A percentile compares a stretch with the other conserved stretches of the same genome.
These are phyloP conservation scores for Adineta ricciae DNA, from an alignment of 2,888 invertebrate species.

Conservation along the genomic window DNA sequence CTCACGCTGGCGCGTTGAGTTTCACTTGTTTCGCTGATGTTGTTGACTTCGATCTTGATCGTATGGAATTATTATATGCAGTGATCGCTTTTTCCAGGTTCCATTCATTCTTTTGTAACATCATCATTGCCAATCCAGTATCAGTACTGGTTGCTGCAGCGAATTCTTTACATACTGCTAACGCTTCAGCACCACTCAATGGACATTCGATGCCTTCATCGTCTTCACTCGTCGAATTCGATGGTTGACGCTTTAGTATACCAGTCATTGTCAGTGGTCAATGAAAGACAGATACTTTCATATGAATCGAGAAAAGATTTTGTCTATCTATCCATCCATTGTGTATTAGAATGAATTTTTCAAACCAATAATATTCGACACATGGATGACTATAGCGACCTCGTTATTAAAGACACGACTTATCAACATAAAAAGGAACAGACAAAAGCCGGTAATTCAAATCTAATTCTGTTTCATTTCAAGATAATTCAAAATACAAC, in stretches of 20 bases:
- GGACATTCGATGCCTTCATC: constrained; percentile 37
- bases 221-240: background rate
- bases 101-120: constrained; percentile 55
- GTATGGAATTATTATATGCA: constrained; percentile 45
- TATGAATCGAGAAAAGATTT: too few relatives aligned
- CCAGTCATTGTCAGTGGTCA: background rate
- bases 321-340: background rate
- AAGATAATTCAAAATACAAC: too few relatives aligned
- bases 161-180: constrained; percentile 51
- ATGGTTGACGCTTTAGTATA: background rate
- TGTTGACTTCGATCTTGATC: background rate
- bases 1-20: background rate
- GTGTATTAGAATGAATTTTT: background rate
- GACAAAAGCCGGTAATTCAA: too few relatives aligned
- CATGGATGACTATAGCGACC: background rate
- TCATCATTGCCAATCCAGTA: constrained; percentile 55
- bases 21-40: background rate
- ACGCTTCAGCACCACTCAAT: constrained; percentile 49
- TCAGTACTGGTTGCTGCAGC: constrained; percentile 55
- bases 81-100: constrained; percentile 50
- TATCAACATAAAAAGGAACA: too few relatives aligned
- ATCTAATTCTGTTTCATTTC: too few relatives aligned
- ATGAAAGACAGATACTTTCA: background rate
- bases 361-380: background rate
- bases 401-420: too few relatives aligned